Conservation (phyloP, 2,113 vertebrate species). For the Myrmophylax atrothorax region DNA sequence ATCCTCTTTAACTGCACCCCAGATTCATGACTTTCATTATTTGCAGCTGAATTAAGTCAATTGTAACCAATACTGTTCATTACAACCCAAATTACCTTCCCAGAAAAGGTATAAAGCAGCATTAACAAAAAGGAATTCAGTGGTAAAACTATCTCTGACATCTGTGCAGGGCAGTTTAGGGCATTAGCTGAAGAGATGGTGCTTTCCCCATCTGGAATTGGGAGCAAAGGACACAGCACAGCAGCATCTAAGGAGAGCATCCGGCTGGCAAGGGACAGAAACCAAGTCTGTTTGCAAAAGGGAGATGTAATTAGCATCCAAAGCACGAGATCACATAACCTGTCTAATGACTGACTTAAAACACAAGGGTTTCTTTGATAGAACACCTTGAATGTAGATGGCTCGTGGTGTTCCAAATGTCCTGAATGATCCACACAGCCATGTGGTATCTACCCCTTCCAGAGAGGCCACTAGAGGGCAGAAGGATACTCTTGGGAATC, state of each 20-base stretch:
- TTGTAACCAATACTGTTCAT: background rate
- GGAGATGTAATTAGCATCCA: background rate
- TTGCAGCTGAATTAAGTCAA: background rate
- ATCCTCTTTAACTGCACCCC: background rate
- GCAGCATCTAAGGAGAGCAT: background rate
- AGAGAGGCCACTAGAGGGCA: background rate
- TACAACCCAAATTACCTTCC: background rate
- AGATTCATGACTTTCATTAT: background rate
- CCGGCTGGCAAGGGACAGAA: background rate
- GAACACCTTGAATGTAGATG: background rate
- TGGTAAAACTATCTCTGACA: background rate
- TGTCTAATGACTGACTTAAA: background rate
- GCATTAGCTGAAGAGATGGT: background rate
- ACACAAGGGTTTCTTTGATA: background rate
- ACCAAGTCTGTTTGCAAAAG: background rate
- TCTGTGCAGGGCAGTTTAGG: background rate
- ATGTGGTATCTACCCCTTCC: background rate
- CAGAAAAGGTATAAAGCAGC: background rate
- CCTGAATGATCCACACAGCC: background rate
- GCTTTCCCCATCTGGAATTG: background rate
- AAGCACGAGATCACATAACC: background rate
- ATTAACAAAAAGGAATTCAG: background rate
- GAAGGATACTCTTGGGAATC: background rate
- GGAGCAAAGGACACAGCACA: background rate
- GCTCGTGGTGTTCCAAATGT: background rate